Conservation (phyloP, 2,797 vertebrate genomes). For the Buphagus erythrorhynchus region DNA sequence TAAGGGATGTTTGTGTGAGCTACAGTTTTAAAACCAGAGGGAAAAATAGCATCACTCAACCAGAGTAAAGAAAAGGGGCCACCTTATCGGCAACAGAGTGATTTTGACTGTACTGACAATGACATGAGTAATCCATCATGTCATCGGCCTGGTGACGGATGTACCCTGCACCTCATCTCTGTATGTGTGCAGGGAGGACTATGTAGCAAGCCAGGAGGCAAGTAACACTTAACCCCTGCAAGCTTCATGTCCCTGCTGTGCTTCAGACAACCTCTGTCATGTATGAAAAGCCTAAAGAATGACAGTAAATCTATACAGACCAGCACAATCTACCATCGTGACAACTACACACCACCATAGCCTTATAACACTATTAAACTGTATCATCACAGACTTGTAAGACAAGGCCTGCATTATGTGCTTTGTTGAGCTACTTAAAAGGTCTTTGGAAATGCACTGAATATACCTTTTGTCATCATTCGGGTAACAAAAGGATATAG, state of each 20-base stretch:
- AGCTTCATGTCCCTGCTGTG: slow-evolving; percentile 75
- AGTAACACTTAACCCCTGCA: slow-evolving; percentile 84
- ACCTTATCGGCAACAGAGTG: slow-evolving; percentile 83
- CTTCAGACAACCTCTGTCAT: slow-evolving; percentile 79
- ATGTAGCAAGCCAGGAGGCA: slow-evolving; percentile 78
- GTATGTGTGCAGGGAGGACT: slow-evolving; percentile 77
- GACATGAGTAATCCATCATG: slow-evolving; percentile 88
- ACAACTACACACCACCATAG: slow-evolving; percentile 74
- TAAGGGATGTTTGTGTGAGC: background rate
- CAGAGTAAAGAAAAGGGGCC: slow-evolving; percentile 68
- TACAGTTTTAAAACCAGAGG: slow-evolving; percentile 46
- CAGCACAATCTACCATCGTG: slow-evolving; percentile 79
- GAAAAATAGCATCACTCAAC: slow-evolving; percentile 69
- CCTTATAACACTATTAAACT: slow-evolving; percentile 76
- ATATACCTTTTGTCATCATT: slow-evolving; percentile 17
- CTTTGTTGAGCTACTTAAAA: slow-evolving; percentile 60
- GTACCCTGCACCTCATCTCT: slow-evolving; percentile 75
- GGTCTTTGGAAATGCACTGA: slow-evolving; percentile 10
- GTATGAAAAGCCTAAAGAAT: slow-evolving; percentile 73
- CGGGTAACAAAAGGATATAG: background rate
- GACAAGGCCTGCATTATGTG: slow-evolving; percentile 64
- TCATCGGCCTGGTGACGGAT: slow-evolving; percentile 82
- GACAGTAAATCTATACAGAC: slow-evolving; percentile 88
- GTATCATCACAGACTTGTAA: slow-evolving; percentile 74
- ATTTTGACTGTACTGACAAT: slow-evolving; percentile 84